Evolutionary conservation across 2,888 invertebrate genomes (phyloP), one percentile per base, ranked within the genome.

Genomic region (Dasysyrphus albostriatus): DNA sequence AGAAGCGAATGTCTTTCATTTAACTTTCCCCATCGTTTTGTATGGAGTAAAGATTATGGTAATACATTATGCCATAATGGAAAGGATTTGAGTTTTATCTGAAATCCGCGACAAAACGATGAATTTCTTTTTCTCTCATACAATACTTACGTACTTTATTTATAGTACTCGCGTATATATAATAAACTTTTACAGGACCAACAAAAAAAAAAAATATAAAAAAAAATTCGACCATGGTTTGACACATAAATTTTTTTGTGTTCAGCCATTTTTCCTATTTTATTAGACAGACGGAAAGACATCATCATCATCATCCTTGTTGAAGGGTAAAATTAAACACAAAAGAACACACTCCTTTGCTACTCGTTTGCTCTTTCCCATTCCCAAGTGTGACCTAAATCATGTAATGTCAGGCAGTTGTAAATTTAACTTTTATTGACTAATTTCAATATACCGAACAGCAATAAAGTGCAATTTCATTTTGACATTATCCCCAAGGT

Each of bases 361-460:
- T 3, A 4, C 29, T 14, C 6, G 32, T 6, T 42, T 2, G n/a
- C 44, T 16, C 32, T 10, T 7, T 16, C 8, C 34, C 10, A 19
- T 19, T 29, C 44, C 44, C 58, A 42, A 42, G 72, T 70, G 56
- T 72, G 78, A 83, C 87, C 78, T 82, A 83, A 87, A 87, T 87
- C 70, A 87, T 87, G 82, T 79, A 75, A 87, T 75, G 65, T 59
- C 85, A 87, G 78, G 47, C 74, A 83, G 87, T 83, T 88, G 88
- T 88, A 88, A 88, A 88, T 88, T 83, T 76, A 76, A 83, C 83
- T 83, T 88, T 88, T 88, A 88, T 88, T 88, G 88, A 83, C 83
- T 83, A 88, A 88, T 88, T 88, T 88, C 88, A 88, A 88, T 85
- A 88, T 81, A 83, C 87, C 75, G 63, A 83, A 83, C 32, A 69